A percentile compares a stretch with the other conserved stretches of the same genome.
Conservation (phyloP, 2,113 vertebrate species). For the Centropus bengalensis region DNA sequence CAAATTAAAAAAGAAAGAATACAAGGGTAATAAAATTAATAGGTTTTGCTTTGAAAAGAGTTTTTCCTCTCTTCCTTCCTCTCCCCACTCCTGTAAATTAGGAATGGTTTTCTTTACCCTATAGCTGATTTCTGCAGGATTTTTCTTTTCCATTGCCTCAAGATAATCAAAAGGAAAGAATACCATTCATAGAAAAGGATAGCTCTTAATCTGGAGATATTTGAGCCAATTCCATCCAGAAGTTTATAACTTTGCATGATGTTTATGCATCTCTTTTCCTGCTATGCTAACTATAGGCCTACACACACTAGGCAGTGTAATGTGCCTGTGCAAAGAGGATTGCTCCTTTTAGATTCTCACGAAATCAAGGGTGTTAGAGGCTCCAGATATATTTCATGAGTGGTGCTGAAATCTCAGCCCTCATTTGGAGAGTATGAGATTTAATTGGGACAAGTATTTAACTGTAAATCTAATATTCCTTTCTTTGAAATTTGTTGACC, state of each 20-base stretch:
- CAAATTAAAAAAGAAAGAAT: not conserved
- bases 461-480: not conserved
- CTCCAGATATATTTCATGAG: not conserved
- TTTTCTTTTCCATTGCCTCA: not conserved
- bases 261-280: not conserved
- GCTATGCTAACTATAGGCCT: not conserved
- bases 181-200: not conserved
- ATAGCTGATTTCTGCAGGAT: not conserved
- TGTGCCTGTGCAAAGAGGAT: not conserved
- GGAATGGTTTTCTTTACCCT: not conserved
- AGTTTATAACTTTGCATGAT: not conserved
- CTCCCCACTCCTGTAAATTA: not conserved
- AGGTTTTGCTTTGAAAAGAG: not conserved
- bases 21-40: not conserved
- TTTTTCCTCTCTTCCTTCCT: rapidly evolving
- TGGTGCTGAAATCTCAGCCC: not conserved
- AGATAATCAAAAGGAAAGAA: not conserved
- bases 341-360: not conserved
- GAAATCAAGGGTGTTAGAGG: not conserved
- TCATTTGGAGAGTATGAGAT: not conserved
- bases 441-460: not conserved
- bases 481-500: not conserved
- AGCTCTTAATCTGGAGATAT: not conserved
- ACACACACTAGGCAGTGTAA: not conserved
- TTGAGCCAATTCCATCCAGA: not conserved